Base-by-base conservation (phyloP, 92 coral and sea anemone species). In the Parazoanthus atlanticus region DNA sequence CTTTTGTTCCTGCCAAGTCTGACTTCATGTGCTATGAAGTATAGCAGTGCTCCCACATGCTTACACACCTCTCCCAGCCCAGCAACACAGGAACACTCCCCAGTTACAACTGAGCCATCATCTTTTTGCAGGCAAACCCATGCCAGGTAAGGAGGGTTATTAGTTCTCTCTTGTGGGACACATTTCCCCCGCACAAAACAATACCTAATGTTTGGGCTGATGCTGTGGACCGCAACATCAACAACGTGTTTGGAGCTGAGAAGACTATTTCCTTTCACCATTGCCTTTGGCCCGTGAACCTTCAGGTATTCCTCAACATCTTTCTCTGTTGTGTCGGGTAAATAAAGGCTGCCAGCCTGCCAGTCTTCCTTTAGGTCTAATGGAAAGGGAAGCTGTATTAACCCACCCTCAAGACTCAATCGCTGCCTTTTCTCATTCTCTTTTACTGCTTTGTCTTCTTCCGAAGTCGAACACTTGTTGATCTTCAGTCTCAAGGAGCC, bases 81-180 rank as follows among this genome's bases (percentile, higher is more conserved):
- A 23, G 89, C 92, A 85, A 85, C 76, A 86, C 89, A 90, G 69
- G 71, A 85, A 28, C 92, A 90, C 87, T 79, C 86, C 74, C 80
- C 86, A 77, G 86, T 85, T 3, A 85, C 86, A 76, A 90, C 92
- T 36, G 49, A 76, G 33, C 89, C 92, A 47, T 76, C 74, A 71
- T 85, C 89, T 85, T 78, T 85, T 54, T 85, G 86, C 7, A 90
- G 78, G 87, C 92, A 90, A 86, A 85, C 86, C 89, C 92, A 90
- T 49, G 80, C 85, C 65, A 43, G 70, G 47, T 90, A 78, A 74
- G 86, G 85, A 0, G 72, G 52, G 61, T 76, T 79, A 36, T 85
- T 86, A 10, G 86, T 90, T 43, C 88, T 79, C 31, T 90, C 92
- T 21, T 90, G 89, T 16, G 89, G 92, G 25, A 90, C 86, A 86